Conservation (phyloP, 2,888 invertebrate species). For the Amiota mariae region DNA sequence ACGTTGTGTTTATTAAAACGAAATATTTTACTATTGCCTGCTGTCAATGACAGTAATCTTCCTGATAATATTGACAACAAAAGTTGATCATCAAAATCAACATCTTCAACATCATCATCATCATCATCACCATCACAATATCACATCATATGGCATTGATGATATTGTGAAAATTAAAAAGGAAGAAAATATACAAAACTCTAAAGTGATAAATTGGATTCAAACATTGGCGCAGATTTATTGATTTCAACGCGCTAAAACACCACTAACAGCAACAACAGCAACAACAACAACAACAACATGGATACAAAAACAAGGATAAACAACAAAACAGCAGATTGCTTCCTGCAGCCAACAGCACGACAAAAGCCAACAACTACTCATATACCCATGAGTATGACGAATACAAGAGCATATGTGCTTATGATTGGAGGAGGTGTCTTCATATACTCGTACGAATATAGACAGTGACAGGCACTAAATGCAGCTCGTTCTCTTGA, state of each 20-base stretch:
- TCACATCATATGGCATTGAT: not conserved
- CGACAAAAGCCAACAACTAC: no score
- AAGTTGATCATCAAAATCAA: not conserved
- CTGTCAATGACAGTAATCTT: not conserved
- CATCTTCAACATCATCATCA: not conserved
- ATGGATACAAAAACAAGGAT: no score
- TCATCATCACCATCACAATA: not conserved
- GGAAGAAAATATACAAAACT: constrained; percentile 39
- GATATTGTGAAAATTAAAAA: constrained; percentile 4
- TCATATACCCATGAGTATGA: no score
- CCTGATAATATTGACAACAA: not conserved
- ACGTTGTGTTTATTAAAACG: not conserved
- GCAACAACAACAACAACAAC: no score
- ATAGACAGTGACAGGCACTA: constrained; percentile 33
- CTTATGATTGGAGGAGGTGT: no score
- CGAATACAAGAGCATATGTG: no score
- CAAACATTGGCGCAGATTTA: constrained; percentile 64
- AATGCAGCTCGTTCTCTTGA: constrained; percentile 1
- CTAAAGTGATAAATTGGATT: constrained; percentile 66
- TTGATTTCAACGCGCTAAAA: constrained; percentile 52
- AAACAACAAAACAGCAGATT: constrained; percentile 20
- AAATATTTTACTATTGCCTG: constrained; percentile 3
- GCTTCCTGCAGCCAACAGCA: no score
- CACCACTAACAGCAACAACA: constrained; percentile 9
- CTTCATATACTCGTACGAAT: not conserved